Conservation (phyloP, 2,888 invertebrate species). For the Drosophila sordidula region DNA sequence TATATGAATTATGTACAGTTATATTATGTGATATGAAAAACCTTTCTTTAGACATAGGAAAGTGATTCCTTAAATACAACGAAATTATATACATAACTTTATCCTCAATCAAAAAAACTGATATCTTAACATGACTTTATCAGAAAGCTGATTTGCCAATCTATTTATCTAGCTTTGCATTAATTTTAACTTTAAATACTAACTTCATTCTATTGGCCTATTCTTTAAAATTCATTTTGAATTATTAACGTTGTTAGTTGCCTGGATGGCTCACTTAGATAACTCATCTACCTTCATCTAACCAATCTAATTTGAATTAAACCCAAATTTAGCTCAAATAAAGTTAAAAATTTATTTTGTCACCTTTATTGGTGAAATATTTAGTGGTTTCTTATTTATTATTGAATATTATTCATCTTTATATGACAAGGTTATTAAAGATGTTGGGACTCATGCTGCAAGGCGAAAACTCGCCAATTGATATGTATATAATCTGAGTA, state of each 20-base stretch:
- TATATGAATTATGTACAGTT: constrained; percentile 5
- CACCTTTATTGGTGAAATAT: neutral
- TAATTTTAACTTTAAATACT: neutral
- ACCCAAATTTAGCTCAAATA: no score
- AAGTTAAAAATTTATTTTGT: neutral
- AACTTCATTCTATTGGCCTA: neutral
- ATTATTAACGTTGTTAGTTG: no score
- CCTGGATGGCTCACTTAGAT: no score
- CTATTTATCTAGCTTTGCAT: no score
- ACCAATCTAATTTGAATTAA: no score
- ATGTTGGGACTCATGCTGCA: constrained; percentile 7
- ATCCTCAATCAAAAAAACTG: no score
- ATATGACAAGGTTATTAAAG: neutral
- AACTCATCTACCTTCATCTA: no score
- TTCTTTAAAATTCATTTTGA: neutral
- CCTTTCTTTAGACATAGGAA: neutral
- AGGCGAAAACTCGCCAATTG: neutral
- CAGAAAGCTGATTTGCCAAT: neutral
- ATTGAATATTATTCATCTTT: neutral
- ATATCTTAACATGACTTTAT: no score
- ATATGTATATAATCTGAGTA: constrained; percentile 1
- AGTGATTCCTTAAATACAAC: neutral
- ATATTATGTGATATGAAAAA: neutral
- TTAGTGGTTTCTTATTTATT: neutral
- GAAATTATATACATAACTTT: no score